Percentiles rank a stretch among this genome's conserved stretches.
Conservation (phyloP, 2,113 vertebrate genomes). For the Benitochromis conjunctus region DNA sequence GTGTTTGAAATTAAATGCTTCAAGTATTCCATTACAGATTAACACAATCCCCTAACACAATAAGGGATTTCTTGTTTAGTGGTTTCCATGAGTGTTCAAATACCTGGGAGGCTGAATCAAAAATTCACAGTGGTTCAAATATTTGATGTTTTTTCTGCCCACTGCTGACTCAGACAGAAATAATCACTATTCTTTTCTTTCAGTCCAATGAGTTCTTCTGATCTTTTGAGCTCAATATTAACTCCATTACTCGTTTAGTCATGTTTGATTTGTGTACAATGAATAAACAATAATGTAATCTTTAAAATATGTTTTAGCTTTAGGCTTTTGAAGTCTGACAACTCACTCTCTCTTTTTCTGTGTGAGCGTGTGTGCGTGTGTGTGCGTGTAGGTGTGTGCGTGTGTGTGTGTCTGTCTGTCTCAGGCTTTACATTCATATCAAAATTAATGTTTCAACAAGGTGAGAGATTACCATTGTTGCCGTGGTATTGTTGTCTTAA, state of each 20-base stretch:
- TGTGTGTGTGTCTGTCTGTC: not conserved
- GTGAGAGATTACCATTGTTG: not conserved
- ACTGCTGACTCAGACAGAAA: not conserved
- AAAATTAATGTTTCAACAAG: not conserved
- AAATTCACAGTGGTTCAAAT: not conserved
- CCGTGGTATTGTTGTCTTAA: not conserved
- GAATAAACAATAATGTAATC: constrained; percentile 3
- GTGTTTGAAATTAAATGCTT: constrained; percentile 35
- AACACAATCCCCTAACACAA: not conserved
- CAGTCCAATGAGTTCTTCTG: not conserved
- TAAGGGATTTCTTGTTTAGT: constrained; percentile 1
- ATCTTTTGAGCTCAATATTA: constrained; percentile 2
- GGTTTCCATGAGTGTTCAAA: not conserved
- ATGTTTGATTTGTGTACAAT: not conserved
- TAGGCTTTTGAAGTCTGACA: not conserved
- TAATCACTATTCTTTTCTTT: not conserved
- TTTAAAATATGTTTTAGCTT: not conserved
- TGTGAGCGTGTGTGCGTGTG: no score
- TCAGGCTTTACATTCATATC: not conserved
- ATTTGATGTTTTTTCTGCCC: constrained; percentile 8
- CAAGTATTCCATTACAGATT: constrained; percentile 27
- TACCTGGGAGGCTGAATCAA: not conserved
- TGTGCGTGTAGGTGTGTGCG: no score
- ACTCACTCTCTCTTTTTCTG: not conserved
- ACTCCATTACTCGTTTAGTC: not conserved